Evolutionary conservation across 2,113 vertebrate species (phyloP), one percentile per base, ranked within the genome.

Genomic region (Alouatta palliata): DNA sequence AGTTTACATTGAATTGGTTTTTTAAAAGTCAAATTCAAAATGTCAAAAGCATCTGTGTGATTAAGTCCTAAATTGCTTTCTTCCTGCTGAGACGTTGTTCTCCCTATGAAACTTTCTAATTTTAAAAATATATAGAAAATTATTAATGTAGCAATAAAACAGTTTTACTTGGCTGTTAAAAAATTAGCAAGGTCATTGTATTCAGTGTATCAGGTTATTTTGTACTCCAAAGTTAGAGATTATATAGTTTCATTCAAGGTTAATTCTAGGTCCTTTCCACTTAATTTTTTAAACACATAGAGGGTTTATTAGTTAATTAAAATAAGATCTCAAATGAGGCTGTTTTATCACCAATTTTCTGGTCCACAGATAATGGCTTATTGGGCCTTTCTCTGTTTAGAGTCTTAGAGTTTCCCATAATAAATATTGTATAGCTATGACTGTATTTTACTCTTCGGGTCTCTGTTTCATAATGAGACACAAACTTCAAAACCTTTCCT

Each of bases 301-400:
- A 68, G 14, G 10, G 9, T 37, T 90, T 92, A 54, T 81, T 94
- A 85, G 16, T 73, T 94, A 94, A 92, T 96, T 90, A 83, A 89
- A 75, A 37, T 54, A 87, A 94, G 75, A 13, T 13, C 7, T 83
- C 82, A 86, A 87, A 54, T 52, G 21, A 27, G 47, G 17, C 43
- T 86, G n/a, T 77, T 89, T 91, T 77, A 58, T 79, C 56, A 75
- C 58, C 23, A 80, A 43, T 89, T 90, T 96, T 83, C 77, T 70
- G 12, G 54, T 76, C 47, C 40, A 45, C 17, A 43, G 40, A 93
- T 89, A 76, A 45, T 81, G 43, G 30, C 30, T 75, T 95, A 56
- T 90, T 54, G 19, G 47, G 83, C n/a, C 14, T 32, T 91, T 95
- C 5, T 66, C 14, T 86, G 17, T 52, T 89, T 87, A 87, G 27